Base-by-base conservation (phyloP, 2,797 vertebrate genomes). In the Enteromius thamalakanensis region DNA sequence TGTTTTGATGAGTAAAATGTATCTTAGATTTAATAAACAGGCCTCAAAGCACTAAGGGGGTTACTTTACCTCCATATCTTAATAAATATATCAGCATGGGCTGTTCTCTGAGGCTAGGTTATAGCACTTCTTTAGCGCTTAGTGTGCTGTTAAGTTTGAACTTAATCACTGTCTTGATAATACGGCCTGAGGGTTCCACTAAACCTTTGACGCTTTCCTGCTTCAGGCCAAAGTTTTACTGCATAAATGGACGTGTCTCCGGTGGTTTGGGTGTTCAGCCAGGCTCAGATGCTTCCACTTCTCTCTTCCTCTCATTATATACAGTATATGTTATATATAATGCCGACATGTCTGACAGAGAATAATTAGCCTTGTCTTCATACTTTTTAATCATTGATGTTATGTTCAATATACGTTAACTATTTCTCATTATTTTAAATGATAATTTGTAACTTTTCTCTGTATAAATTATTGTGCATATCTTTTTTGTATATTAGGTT, bases 261-360 rank as follows among this genome's bases (percentile, higher is more conserved):
- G 72, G 79, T 81, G 79, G 68, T 72, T 72, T 72, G 58, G 58
- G n/a, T 64, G 17, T 53, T 65, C 40, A 58, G 79, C 53, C 47
- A 60, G 34, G 34, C 51, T 69, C 9, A 67, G 51, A 60, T 60
- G 64, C 64, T 21, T 29, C 32, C 12, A 17, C 51, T 70, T 70
- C 75, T 29, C 40, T 69, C 71, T 62, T 76, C 14, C 67, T 81
- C 42, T 26, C 68, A 40, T 81, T 77, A 81, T 34, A 40, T 37
- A 37, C n/a, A n/a, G n/a, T 37, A 37, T 37, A 37, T 37, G 37
- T 40, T 40, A 40, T 40, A 40, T 40, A 11, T 77, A 69, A 77
- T 64, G 14, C 14, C 64, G n/a, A 76, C 23, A 45, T 29, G 26
- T 62, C 23, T 62, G 15, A 62, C 23, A 29, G 40, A 62, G 75